Conservation (phyloP, 2,113 vertebrate genomes). For the Pimephales promelas region DNA sequence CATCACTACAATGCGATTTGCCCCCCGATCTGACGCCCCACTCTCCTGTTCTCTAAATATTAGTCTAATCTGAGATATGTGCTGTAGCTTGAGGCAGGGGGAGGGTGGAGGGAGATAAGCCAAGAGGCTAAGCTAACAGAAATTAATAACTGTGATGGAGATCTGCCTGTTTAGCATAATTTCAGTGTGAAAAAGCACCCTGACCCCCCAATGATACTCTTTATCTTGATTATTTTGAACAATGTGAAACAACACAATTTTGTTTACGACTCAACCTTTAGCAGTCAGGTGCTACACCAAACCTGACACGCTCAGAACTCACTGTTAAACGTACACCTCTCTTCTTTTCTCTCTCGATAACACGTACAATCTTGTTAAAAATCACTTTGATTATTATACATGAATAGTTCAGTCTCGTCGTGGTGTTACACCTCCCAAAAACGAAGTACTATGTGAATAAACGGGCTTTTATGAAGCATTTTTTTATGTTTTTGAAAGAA, state of each 20-base stretch:
- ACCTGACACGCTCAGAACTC: conserved; percentile 21
- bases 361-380: not conserved
- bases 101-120: conserved; percentile 60
- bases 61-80: conserved; percentile 62
- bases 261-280: conserved; percentile 61
- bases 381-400: not conserved
- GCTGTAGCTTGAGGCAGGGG: conserved; percentile 32
- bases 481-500: not conserved
- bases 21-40: conserved; percentile 47
- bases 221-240: conserved; percentile 64
- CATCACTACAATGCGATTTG: conserved; percentile 49
- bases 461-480: not conserved
- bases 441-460: not conserved
- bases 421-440: not conserved
- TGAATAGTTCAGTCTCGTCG: not conserved
- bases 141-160: conserved; percentile 68
- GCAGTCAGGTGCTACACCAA: conserved; percentile 20
- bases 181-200: conserved; percentile 49
- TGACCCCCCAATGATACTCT: conserved; percentile 56
- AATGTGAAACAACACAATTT: conserved; percentile 53
- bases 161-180: conserved; percentile 62
- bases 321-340: not conserved
- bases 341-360: not conserved
- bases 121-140: conserved; percentile 64
- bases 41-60: conserved; percentile 65